A percentile compares a stretch with the other conserved stretches of the same genome.
Conservation (phyloP, 2,113 vertebrate genomes). For the Ivindomyrus marchei region DNA sequence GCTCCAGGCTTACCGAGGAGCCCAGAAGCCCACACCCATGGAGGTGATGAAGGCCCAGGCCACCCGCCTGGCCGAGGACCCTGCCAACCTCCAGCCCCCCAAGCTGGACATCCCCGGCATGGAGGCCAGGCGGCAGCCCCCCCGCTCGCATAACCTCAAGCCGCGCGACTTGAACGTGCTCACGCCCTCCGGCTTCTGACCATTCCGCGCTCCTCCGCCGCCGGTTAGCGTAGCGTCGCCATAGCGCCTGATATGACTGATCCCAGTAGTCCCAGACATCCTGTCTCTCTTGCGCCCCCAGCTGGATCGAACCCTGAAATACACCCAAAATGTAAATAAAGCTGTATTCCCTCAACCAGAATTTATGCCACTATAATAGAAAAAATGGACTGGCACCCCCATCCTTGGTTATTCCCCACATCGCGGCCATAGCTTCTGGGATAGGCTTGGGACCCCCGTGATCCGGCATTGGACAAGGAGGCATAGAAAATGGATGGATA, state of each 20-base stretch:
- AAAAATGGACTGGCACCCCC: background rate
- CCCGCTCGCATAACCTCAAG: slow-evolving; percentile 75
- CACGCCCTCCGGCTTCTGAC: slow-evolving; percentile 80
- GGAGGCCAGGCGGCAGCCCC: slow-evolving; percentile 63
- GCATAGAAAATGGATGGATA: background rate
- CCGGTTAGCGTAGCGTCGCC: background rate
- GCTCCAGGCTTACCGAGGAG: slow-evolving; percentile 76
- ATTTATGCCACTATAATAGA: background rate
- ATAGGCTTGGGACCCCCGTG: background rate
- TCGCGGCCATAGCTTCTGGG: background rate
- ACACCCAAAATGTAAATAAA: background rate
- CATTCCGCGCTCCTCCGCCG: background rate
- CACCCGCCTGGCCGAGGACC: slow-evolving; percentile 62
- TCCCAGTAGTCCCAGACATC: background rate
- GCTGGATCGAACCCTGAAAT: background rate
- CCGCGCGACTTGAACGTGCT: slow-evolving; percentile 81
- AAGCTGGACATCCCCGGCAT: slow-evolving; percentile 76
- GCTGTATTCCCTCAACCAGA: background rate
- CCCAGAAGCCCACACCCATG: slow-evolving; percentile 83
- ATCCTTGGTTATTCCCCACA: background rate
- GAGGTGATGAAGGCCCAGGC: slow-evolving; percentile 82
- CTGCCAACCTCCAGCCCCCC: slow-evolving; percentile 64
- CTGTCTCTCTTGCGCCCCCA: background rate
- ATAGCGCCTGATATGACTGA: background rate
- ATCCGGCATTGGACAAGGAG: background rate